Evolutionary conservation across 1,140 invertebrate species (phyloP).

Genomic region (Caenorhabditis inopinata): DNA sequence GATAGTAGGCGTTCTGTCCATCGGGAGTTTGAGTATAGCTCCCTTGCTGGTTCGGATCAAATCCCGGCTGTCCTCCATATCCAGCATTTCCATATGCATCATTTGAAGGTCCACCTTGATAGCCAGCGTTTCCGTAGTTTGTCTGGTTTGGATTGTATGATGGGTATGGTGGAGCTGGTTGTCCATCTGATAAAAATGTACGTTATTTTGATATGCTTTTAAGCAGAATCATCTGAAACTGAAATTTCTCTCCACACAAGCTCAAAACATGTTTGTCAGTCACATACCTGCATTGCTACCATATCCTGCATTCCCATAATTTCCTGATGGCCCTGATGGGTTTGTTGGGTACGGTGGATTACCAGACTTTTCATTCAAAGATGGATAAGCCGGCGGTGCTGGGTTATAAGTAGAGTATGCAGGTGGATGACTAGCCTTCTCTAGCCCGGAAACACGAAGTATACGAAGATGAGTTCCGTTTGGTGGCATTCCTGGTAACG

Average conservation of each 20-base stretch:
- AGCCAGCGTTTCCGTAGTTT: slow-evolving; percentile 27
- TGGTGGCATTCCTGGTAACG: slow-evolving; percentile 65
- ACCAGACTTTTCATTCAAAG: background rate
- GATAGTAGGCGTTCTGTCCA: slow-evolving; percentile 50
- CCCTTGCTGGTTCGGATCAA: slow-evolving; percentile 20
- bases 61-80: slow-evolving; percentile 4
- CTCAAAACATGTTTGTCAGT: too few species aligned
- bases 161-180: slow-evolving; percentile 43
- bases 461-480: slow-evolving; percentile 62
- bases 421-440: slow-evolving; percentile 40
- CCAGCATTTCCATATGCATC: background rate
- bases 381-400: background rate
- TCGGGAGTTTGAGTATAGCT: slow-evolving; percentile 34
- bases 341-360: slow-evolving; percentile 5
- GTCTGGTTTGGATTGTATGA: slow-evolving; percentile 38
- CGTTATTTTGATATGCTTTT: background rate
- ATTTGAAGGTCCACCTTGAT: slow-evolving; percentile 1
- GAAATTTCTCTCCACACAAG: too few species aligned
- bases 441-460: slow-evolving; percentile 46
- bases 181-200: background rate
- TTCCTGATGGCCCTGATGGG: background rate
- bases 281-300: too few species aligned
- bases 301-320: background rate
- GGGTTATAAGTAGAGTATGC: slow-evolving; percentile 38
- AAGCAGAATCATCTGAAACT: too few species aligned